Evolutionary conservation across 2,797 vertebrate species (phyloP), one percentile per base, ranked within the genome.

Genomic region (Platalea minor): DNA sequence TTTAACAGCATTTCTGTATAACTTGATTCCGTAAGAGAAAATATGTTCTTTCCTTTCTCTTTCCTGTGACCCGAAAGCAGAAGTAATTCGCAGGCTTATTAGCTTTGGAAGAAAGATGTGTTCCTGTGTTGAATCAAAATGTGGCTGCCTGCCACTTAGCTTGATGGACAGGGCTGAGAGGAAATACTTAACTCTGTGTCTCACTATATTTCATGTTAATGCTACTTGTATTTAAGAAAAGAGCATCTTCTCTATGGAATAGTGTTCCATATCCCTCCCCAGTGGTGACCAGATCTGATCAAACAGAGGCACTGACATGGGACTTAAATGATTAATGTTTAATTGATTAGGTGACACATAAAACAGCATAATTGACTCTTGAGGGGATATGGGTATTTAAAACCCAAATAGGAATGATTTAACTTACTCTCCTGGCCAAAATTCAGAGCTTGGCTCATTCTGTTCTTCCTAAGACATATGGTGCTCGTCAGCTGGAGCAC

Each of bases 1-100:
- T 80, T 97, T 91, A 95, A 87, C 61, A 89, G 33, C 84, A 72
- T 89, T 93, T 91, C 79, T 91, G 68, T 60, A 92, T 70, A 57
- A 91, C 37, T 80, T 74, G 89, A 94, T 96, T 57, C 29, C n/a
- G 13, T 35, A 90, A 85, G 65, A 83, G 67, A 93, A 94, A 79
- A 85, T 61, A 59, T 3, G 11, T 33, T 8, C 31, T 56, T 60
- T 76, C 14, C 59, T 94, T 93, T 93, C 60, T 26, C 85, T 72
- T 91, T 84, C 54, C 39, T n/a, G 72, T 17, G 43, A 63, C 77
- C 9, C 5, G 46, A 51, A 88, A 65, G 75, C 61, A 65, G 41
- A 74, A 85, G 80, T 73, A 91, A 95, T 94, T 65, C 33, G 19
- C 31, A n/a, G 33, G 35, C 37, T 48, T 60, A 77, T 48, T 3